Evolutionary conservation across 2,888 invertebrate species (phyloP).

Genomic region (Megalurothrips usitatus): DNA sequence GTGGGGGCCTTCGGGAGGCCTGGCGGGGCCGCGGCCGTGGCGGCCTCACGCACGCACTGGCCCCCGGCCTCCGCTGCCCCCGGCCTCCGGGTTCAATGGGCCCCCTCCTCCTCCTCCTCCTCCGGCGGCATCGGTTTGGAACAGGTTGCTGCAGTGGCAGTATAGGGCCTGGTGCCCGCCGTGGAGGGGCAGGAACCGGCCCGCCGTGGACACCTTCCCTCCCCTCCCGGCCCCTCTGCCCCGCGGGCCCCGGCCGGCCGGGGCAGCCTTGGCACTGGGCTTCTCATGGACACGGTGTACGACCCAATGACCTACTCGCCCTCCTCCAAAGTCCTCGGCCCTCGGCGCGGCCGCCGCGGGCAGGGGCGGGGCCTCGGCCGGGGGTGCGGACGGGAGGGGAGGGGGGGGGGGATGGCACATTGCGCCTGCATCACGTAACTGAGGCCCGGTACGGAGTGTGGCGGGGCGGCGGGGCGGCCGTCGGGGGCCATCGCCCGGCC

Average conservation of each 20-base stretch:
- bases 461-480: background rate
- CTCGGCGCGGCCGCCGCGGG: background rate
- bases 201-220: background rate
- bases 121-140: background rate
- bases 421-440: background rate
- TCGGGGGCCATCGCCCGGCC: background rate
- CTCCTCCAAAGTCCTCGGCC: background rate
- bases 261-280: background rate
- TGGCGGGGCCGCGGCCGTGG: too few relatives aligned
- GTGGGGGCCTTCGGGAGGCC: too few relatives aligned
- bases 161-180: background rate
- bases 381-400: background rate
- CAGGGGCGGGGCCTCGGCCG: background rate
- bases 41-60: too few relatives aligned
- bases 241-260: background rate
- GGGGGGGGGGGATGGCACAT: background rate
- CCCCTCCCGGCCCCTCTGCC: background rate
- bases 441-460: background rate
- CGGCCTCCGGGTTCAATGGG: too few relatives aligned
- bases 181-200: background rate
- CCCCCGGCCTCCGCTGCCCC: too few relatives aligned
- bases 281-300: background rate
- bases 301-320: constrained; percentile 7
- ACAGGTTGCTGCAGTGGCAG: background rate
- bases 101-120: too few relatives aligned